phyloP scores from a whole-genome alignment of 2,113 vertebrate genomes.

The Pterocles orientalis region DNA sequence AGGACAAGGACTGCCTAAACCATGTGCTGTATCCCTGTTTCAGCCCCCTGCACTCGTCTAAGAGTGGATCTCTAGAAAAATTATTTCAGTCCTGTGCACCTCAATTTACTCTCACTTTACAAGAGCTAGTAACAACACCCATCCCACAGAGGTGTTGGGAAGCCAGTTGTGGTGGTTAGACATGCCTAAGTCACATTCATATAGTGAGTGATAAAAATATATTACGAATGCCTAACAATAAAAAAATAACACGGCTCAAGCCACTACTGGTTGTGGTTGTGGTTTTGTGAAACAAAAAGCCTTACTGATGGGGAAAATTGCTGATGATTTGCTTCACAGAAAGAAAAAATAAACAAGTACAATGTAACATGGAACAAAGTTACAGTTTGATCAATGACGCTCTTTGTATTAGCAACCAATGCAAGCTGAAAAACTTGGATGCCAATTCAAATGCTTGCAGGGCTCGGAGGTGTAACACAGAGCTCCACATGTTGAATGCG shows the following conservation, averaged over 20 bases:
- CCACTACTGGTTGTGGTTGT: constrained; percentile 54
- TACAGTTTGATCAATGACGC: not conserved
- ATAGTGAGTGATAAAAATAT: constrained; percentile 42
- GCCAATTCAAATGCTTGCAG: not conserved
- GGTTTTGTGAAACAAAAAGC: constrained; percentile 59
- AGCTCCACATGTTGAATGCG: not conserved
- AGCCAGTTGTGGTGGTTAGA: not conserved
- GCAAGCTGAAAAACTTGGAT: not conserved
- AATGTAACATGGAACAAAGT: not conserved
- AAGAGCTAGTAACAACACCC: not conserved
- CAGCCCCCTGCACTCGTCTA: not conserved
- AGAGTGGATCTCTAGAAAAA: not conserved
- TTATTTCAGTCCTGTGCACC: not conserved
- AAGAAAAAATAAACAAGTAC: constrained; percentile 56
- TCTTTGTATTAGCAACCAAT: not conserved
- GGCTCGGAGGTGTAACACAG: not conserved
- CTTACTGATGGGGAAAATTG: constrained; percentile 55
- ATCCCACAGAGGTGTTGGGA: constrained; percentile 7
- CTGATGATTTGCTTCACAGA: constrained; percentile 57
- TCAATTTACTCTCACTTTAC: not conserved
- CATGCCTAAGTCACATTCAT: constrained; percentile 20
- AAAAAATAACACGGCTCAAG: constrained; percentile 60
- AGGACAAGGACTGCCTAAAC: not conserved
- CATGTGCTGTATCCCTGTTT: not conserved
- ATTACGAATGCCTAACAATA: constrained; percentile 59